Base-by-base conservation (phyloP, 30 jellyfish, hydroid and myxozoan genomes). In the Morbakka virulenta region DNA sequence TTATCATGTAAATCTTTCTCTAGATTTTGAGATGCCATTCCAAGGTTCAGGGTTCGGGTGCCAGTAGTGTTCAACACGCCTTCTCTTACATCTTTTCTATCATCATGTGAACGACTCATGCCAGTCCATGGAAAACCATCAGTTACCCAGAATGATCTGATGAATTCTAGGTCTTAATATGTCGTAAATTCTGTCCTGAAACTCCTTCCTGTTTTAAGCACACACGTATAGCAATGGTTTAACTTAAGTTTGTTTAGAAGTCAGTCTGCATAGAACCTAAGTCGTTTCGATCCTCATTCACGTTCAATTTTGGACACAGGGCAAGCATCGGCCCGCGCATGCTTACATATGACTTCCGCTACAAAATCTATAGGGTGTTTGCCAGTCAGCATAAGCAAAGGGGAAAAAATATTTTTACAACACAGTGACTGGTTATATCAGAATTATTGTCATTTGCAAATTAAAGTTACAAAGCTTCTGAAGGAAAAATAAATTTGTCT, bases 101-200 rank as follows among this genome's bases (percentile, higher is more conserved):
- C 99, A 67, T 93, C 99, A 79, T 93, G 99, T 20, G 95, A 87
- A 28, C 97, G 96, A 69, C 83, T 93, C 99, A 93, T 93, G 78
- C 88, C 96, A 91, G 83, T 79, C 98, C 96, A 91, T 89, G 72
- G 31, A 64, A 83, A 63, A 35, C 89, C 21, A 67, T 25, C 73
- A 83, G 51, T 73, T 63, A 50, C 14, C 50, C 83, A 52, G 61
- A 53, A 32, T 63, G 28, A 30, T 6, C 57, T 41, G 57, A 41
- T 6, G 57, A n/a, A n/a, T n/a, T n/a, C n/a, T n/a, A n/a, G n/a
- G n/a, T n/a, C n/a, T n/a, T n/a, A n/a, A n/a, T n/a, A n/a, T n/a
- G n/a, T n/a, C n/a, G n/a, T n/a, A n/a, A n/a, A n/a, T n/a, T n/a
- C n/a, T n/a, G n/a, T n/a, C n/a, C n/a, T n/a, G n/a, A n/a, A n/a